Conservation (phyloP, 2,888 invertebrate species). For the Hyposoter didymator region DNA sequence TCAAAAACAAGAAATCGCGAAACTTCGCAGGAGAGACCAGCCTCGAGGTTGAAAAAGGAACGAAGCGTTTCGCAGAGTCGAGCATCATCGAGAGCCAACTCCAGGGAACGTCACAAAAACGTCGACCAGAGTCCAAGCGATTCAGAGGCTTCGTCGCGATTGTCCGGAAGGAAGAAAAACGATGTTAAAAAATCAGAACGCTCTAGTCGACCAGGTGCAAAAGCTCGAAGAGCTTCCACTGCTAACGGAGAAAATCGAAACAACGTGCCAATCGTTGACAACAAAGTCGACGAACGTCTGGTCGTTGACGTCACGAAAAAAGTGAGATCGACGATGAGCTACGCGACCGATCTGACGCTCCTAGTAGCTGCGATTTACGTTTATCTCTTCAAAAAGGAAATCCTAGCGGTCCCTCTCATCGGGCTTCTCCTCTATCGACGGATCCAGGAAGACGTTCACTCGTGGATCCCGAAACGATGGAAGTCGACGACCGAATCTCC, state of each 20-base stretch:
- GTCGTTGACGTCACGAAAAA: conserved; percentile 88
- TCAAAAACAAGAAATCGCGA: conserved; percentile 74
- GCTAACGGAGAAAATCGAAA: conserved; percentile 54
- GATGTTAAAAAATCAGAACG: conserved; percentile 83
- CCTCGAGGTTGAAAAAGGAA: conserved; percentile 49
- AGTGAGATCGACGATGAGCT: conserved; percentile 89
- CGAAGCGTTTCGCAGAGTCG: conserved; percentile 69
- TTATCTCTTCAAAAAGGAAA: conserved; percentile 92
- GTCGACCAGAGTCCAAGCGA: conserved; percentile 67
- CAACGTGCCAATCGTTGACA: conserved; percentile 51
- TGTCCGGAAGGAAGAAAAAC: conserved; percentile 78
- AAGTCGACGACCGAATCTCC: conserved; percentile 64
- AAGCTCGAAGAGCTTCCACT: conserved; percentile 64
- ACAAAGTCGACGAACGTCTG: conserved; percentile 83
- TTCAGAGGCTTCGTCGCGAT: conserved; percentile 62
- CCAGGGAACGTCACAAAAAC: conserved; percentile 76
- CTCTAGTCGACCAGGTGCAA: conserved; percentile 49
- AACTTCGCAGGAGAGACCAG: conserved; percentile 59
- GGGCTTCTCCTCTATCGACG: conserved; percentile 91
- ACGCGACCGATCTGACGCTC: conserved; percentile 90
- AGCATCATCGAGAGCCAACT: conserved; percentile 77
- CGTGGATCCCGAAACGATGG: conserved; percentile 76
- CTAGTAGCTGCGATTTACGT: conserved; percentile 92
- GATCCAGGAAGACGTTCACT: conserved; percentile 87
- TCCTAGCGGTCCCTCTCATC: conserved; percentile 92